These are phyloP conservation scores for Sycophila sp. DNA, from an alignment of 1,140 invertebrate genomes.

Conservation along the genomic window DNA sequence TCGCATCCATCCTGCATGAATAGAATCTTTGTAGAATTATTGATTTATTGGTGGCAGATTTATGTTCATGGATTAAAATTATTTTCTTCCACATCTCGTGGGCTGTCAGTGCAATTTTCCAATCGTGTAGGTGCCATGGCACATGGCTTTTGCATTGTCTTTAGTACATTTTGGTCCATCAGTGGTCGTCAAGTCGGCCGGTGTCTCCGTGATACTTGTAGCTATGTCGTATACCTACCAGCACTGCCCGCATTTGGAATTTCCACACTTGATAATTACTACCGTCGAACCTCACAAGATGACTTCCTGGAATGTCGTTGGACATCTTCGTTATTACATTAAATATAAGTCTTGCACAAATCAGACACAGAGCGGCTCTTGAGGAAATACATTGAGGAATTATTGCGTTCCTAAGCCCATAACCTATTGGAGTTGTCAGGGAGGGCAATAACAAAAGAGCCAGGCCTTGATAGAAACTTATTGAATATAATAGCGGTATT, in stretches of 20 bases:
- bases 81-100: conserved; percentile 37
- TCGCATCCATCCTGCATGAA: not conserved
- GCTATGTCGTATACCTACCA: conserved; percentile 8
- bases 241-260: too few relatives aligned
- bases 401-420: too few relatives aligned
- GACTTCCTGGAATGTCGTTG: not conserved
- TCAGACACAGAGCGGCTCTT: too few relatives aligned
- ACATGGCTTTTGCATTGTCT: conserved; percentile 39
- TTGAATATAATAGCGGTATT: not conserved
- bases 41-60: conserved; percentile 16
- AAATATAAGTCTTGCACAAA: too few relatives aligned
- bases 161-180: conserved; percentile 16
- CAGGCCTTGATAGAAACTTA: not conserved
- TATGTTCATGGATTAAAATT: conserved; percentile 24
- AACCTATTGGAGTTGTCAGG: too few relatives aligned
- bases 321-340: not conserved
- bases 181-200: not conserved
- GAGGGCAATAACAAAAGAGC: not conserved
- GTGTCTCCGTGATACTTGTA: not conserved
- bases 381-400: too few relatives aligned
- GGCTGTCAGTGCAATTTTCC: conserved; percentile 15
- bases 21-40: not conserved
- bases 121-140: conserved; percentile 20
- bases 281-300: too few relatives aligned
- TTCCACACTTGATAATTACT: too few relatives aligned